Evolutionary conservation across 1,140 invertebrate genomes (phyloP).

Genomic region (Asobara japonica): DNA sequence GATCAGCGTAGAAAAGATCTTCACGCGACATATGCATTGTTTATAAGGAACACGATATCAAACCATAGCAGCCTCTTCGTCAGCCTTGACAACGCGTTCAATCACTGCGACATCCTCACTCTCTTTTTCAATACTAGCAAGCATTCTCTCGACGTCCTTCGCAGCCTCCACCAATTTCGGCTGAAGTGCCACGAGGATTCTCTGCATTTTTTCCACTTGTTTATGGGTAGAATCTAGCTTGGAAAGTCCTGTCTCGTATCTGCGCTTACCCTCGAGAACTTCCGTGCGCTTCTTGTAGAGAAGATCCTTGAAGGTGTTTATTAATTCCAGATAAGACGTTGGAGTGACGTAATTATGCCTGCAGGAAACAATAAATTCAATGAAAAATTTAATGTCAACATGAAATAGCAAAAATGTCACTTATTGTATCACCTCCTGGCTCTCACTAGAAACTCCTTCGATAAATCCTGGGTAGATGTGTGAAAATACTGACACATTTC

Average conservation of each 20-base stretch:
- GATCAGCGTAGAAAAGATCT: too few relatives aligned
- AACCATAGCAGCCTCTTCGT: constrained; percentile 74
- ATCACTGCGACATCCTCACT: constrained; percentile 84
- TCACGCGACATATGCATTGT: neutral
- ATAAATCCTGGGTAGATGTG: constrained; percentile 82
- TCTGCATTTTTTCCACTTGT: constrained; percentile 87
- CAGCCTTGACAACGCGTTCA: constrained; percentile 72
- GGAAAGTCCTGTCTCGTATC: constrained; percentile 86
- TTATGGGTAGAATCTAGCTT: constrained; percentile 86
- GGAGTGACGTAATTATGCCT: constrained; percentile 91
- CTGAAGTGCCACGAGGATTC: constrained; percentile 83
- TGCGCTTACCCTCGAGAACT: constrained; percentile 72
- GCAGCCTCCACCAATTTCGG: constrained; percentile 90
- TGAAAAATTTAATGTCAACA: neutral
- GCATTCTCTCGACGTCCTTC: constrained; percentile 81
- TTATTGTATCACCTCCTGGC: constrained; percentile 67
- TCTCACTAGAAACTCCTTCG: constrained; percentile 75
- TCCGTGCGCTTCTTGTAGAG: constrained; percentile 78
- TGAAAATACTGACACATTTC: constrained; percentile 93
- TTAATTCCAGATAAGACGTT: constrained; percentile 92
- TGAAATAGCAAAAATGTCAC: too few relatives aligned
- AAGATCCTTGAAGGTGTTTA: constrained; percentile 87
- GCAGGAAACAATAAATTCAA: neutral
- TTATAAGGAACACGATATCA: neutral
- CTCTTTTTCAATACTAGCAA: constrained; percentile 82